phyloP scores from a whole-genome alignment of 2,113 vertebrate genomes.

The Lophura nycthemera region DNA sequence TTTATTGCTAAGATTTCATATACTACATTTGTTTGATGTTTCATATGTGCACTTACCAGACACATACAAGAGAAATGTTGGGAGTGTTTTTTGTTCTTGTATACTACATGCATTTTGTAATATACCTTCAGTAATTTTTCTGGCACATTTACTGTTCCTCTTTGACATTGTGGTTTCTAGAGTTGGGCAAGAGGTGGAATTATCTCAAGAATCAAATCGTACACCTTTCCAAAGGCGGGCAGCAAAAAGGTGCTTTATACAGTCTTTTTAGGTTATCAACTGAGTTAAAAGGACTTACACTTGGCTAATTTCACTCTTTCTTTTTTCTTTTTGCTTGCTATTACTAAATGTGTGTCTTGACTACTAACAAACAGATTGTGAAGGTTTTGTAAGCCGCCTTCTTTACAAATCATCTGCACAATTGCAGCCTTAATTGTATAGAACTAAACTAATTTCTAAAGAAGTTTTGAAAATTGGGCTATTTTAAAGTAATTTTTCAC shows the following conservation, averaged over 20 bases:
- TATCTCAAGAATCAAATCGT: slow-evolving; percentile 88
- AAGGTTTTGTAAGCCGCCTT: background rate
- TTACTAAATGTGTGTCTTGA: slow-evolving; percentile 48
- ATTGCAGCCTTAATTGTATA: background rate
- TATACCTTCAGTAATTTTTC: slow-evolving; percentile 22
- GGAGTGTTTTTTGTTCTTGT: background rate
- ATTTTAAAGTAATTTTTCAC: background rate
- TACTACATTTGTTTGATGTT: background rate
- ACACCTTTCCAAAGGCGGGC: slow-evolving; percentile 87
- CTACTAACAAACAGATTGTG: slow-evolving; percentile 52
- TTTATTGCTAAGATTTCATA: background rate
- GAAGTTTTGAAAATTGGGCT: background rate
- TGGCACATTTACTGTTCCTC: slow-evolving; percentile 76
- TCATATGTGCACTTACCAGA: background rate
- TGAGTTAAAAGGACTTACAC: slow-evolving; percentile 62
- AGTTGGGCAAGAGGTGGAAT: slow-evolving; percentile 83
- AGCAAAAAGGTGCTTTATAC: slow-evolving; percentile 87
- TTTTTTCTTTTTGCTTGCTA: background rate
- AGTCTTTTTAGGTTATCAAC: slow-evolving; percentile 47
- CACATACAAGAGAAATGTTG: background rate
- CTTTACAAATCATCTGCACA: background rate
- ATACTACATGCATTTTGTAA: background rate
- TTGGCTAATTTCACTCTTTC: background rate
- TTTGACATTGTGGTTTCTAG: slow-evolving; percentile 90
- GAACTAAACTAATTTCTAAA: background rate